phyloP scores from a whole-genome alignment of 2,888 invertebrate species.

The Zonitis immaculata region DNA sequence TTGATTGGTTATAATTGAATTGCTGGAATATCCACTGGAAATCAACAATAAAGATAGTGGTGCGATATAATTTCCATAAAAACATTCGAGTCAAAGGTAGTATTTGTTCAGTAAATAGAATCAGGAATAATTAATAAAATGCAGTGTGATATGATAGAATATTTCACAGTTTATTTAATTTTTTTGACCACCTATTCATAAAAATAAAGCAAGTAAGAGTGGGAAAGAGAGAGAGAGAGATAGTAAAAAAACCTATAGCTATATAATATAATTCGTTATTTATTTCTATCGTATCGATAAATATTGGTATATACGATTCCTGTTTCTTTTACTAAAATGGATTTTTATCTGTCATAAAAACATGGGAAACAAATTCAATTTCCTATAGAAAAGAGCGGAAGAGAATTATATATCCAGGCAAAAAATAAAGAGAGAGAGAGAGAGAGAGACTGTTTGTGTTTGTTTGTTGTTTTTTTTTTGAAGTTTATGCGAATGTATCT shows the following conservation, averaged over 20 bases:
- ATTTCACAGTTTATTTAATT: background rate
- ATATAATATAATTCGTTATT: constrained; percentile 10
- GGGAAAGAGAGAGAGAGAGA: background rate
- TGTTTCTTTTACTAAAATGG: background rate
- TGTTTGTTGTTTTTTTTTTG: background rate
- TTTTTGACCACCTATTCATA: too few species aligned
- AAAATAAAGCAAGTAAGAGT: too few species aligned
- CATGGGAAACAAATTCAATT: constrained; percentile 11
- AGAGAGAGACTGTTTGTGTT: background rate
- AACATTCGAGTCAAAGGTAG: background rate
- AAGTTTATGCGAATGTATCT: constrained; percentile 20
- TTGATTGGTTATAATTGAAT: too few species aligned
- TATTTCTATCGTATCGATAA: constrained; percentile 6
- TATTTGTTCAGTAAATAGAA: background rate
- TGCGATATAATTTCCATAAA: too few species aligned
- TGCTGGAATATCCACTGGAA: too few species aligned
- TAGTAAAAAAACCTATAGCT: constrained; percentile 1
- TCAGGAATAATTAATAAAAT: background rate
- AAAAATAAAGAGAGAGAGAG: background rate
- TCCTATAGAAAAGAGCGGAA: constrained; percentile 1
- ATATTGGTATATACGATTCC: background rate
- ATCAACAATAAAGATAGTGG: too few species aligned
- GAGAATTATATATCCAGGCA: background rate
- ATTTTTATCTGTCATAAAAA: constrained; percentile 1
- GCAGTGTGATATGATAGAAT: background rate